Evolutionary conservation across 1,140 invertebrate genomes (phyloP).

Genomic region (Tachypleus tridentatus): DNA sequence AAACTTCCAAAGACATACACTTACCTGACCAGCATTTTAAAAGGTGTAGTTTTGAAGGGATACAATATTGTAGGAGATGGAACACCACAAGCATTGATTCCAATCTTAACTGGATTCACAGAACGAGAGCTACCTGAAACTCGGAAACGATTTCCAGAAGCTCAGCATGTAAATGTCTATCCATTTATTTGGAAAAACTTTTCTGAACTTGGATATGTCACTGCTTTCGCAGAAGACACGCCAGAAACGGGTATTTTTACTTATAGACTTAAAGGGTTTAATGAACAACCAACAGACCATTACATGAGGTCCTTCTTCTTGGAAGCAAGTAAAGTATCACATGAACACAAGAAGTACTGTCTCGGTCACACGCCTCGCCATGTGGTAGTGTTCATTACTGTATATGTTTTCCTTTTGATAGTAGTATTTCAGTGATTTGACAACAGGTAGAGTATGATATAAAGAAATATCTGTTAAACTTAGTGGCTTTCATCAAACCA

Average conservation of each 20-base stretch:
- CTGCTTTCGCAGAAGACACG: constrained; percentile 75
- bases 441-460: too few species aligned
- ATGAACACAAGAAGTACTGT: constrained; percentile 45
- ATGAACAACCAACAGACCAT: constrained; percentile 71
- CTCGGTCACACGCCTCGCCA: constrained; percentile 64
- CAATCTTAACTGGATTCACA: constrained; percentile 71
- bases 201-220: constrained; percentile 51
- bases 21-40: constrained; percentile 55
- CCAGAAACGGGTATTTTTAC: constrained; percentile 70
- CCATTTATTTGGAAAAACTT: constrained; percentile 72
- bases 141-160: constrained; percentile 55
- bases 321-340: constrained; percentile 37
- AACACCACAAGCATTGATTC: constrained; percentile 81
- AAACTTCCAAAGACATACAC: constrained; percentile 68
- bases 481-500: too few species aligned
- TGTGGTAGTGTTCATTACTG: constrained; percentile 41
- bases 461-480: too few species aligned
- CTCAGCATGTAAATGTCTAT: constrained; percentile 59
- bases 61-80: constrained; percentile 92
- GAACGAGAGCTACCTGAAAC: constrained; percentile 78
- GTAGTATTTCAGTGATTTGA: background rate
- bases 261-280: constrained; percentile 79
- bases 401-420: constrained; percentile 1
- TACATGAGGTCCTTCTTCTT: constrained; percentile 73
- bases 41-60: constrained; percentile 56